Evolutionary conservation across 2,113 vertebrate genomes (phyloP).

Genomic region (Melospiza georgiana): DNA sequence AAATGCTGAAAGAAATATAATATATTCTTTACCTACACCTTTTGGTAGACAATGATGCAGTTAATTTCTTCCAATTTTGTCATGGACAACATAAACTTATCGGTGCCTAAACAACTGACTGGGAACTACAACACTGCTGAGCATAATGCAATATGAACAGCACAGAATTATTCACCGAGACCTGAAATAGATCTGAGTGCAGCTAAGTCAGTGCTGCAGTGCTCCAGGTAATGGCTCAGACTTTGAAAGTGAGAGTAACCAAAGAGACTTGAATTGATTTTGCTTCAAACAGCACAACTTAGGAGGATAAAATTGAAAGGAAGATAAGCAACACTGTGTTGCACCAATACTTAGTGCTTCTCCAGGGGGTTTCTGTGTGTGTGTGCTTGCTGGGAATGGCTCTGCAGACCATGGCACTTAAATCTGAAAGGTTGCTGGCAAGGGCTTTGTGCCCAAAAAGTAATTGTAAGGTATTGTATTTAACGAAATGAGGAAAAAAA

Average conservation of each 20-base stretch:
- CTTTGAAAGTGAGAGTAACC: neutral
- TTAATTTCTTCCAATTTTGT: neutral
- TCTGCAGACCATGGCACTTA: neutral
- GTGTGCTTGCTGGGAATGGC: neutral
- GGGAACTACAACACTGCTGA: neutral
- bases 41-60: neutral
- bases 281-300: neutral
- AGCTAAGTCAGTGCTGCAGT: neutral
- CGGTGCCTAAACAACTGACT: neutral
- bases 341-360: neutral
- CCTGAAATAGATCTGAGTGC: neutral
- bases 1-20: neutral
- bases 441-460: neutral
- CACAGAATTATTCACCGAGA: neutral
- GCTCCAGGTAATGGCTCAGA: neutral
- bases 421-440: slow-evolving; percentile 34
- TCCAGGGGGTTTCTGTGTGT: neutral
- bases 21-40: neutral
- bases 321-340: neutral
- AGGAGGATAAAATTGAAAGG: neutral
- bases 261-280: slow-evolving; percentile 17
- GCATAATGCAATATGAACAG: neutral
- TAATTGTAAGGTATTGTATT: neutral
- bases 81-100: neutral
- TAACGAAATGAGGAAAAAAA: neutral